Base-by-base conservation (phyloP, 1,140 invertebrate genomes). In the Microplitis demolitor region DNA sequence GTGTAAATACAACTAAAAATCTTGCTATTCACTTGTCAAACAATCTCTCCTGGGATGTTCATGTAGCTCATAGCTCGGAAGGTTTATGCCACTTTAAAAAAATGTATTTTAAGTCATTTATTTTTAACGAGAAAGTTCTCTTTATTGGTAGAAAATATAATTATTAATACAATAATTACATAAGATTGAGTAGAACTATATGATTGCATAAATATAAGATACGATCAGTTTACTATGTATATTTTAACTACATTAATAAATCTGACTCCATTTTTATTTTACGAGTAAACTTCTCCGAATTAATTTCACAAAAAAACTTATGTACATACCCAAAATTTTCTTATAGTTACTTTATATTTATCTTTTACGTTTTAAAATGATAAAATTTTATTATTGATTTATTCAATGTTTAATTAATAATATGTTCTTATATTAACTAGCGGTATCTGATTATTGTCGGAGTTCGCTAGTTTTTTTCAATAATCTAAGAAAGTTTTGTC, bases 71-170 rank as follows among this genome's bases (percentile, higher is more conserved):
- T n/a, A n/a, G n/a, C n/a, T n/a, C n/a, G n/a, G n/a, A n/a, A n/a
- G n/a, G n/a, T n/a, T n/a, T n/a, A n/a, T n/a, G n/a, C n/a, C n/a
- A n/a, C n/a, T n/a, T n/a, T n/a, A n/a, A n/a, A n/a, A n/a, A n/a
- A n/a, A n/a, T n/a, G n/a, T n/a, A n/a, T n/a, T n/a, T n/a, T n/a
- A n/a, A n/a, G n/a, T n/a, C n/a, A 24, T 24, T 24, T 35, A 14
- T 31, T 54, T 63, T 51, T 67, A 74, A 77, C 76, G 75, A 56
- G 77, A 73, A 54, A 54, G 53, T 54, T 54, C 61, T 80, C 74
- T 86, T 85, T 85, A 85, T 84, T 86, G 80, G 84, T 85, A 84
- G 85, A 86, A 86, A 86, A 86, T 86, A 85, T 86, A 86, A 83
- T 85, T 73, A 77, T 79, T 77, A 74, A 80, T 81, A 82, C 79